Percentiles rank a stretch among this genome's conserved stretches.
Evolutionary conservation across 2,888 invertebrate species (phyloP).

Genomic region (Catocala nupta): DNA sequence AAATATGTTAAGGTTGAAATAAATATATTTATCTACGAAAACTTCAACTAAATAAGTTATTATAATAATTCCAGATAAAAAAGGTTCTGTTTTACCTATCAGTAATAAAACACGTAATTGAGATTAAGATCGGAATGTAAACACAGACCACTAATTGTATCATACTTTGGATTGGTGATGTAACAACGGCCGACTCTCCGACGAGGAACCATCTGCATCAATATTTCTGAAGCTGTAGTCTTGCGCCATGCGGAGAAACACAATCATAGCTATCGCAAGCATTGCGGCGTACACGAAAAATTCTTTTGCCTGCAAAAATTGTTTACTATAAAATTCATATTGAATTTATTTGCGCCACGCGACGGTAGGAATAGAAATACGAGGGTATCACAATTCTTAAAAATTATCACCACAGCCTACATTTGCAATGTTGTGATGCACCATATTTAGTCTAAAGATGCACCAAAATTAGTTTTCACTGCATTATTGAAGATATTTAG

Average conservation of each 20-base stretch:
- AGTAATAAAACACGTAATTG: too few species aligned
- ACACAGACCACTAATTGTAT: background rate
- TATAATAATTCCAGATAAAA: too few species aligned
- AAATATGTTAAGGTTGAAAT: background rate
- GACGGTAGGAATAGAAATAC: slow-evolving; percentile 1
- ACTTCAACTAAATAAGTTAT: too few species aligned
- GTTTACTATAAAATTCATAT: slow-evolving; percentile 27
- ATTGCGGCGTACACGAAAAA: slow-evolving; percentile 92
- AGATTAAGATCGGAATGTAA: background rate
- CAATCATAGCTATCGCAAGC: slow-evolving; percentile 89
- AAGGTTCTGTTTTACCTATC: too few species aligned
- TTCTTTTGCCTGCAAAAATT: slow-evolving; percentile 88
- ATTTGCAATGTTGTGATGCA: too few species aligned
- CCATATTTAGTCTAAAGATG: too few species aligned
- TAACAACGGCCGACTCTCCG: slow-evolving; percentile 75
- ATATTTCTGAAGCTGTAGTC: slow-evolving; percentile 76
- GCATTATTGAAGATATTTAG: too few species aligned
- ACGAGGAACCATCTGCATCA: slow-evolving; percentile 75
- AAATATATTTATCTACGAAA: too few species aligned
- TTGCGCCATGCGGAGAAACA: slow-evolving; percentile 87
- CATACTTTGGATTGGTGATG: slow-evolving; percentile 73
- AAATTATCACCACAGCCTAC: too few species aligned
- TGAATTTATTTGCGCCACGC: slow-evolving; percentile 17
- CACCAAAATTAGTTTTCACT: too few species aligned
- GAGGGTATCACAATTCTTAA: too few species aligned